Evolutionary conservation across 2,113 vertebrate species (phyloP).

Genomic region (Turdus rufiventris): DNA sequence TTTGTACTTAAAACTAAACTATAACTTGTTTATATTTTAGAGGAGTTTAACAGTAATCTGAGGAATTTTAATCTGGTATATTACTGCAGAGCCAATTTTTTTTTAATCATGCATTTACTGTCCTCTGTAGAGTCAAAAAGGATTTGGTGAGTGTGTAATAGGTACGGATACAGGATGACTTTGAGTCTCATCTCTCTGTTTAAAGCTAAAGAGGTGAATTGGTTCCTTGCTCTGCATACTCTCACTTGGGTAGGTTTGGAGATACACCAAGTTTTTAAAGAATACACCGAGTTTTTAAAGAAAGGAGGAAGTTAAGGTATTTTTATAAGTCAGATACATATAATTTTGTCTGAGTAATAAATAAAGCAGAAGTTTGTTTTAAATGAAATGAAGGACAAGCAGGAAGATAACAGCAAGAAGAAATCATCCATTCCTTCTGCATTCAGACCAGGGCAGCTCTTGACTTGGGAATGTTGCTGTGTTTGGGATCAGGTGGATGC

Average conservation of each 20-base stretch:
- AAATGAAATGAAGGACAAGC: background rate
- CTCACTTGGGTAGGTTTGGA: background rate
- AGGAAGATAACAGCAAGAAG: background rate
- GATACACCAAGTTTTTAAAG: background rate
- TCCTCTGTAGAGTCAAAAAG: background rate
- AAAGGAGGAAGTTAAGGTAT: background rate
- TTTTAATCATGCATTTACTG: background rate
- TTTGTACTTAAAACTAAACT: background rate
- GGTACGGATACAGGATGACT: background rate
- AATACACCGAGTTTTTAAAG: background rate
- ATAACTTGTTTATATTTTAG: background rate
- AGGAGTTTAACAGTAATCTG: background rate
- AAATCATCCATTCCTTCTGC: background rate
- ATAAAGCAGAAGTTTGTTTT: background rate
- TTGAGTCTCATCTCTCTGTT: background rate
- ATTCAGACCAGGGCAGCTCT: background rate
- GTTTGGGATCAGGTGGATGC: background rate
- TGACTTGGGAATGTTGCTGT: background rate
- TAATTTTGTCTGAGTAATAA: background rate
- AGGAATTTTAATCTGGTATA: background rate
- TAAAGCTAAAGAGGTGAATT: background rate
- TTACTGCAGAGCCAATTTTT: background rate
- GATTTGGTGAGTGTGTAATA: background rate
- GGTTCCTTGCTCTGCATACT: background rate
- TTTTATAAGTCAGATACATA: background rate